Base-by-base conservation (phyloP, 2,888 invertebrate genomes). In the Oxytorus armatus region DNA sequence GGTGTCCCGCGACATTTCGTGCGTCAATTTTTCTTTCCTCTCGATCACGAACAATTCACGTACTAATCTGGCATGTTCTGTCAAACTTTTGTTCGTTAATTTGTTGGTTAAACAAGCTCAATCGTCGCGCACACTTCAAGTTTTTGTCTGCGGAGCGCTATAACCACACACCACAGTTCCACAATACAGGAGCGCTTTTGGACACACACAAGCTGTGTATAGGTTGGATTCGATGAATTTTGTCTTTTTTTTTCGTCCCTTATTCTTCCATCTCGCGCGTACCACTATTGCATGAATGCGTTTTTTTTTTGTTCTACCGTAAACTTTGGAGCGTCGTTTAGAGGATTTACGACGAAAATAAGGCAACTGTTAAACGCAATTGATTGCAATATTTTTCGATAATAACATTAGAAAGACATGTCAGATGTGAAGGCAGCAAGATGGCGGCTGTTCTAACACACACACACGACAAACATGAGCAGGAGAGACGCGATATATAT, bases 381-480 rank as follows among this genome's bases (percentile, higher is more conserved):
- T 83, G 63, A 63, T 81, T 47, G 69, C 53, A 70, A 79, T 83
- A 85, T 86, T 86, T 85, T 85, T 88, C 88, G 90, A 89, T 89
- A 89, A 89, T 89, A 89, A 89, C 90, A 90, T 89, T 88, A 90
- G 88, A 89, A 87, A 89, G 89, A 89, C 88, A 90, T 89, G 89
- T 89, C 88, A 89, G 87, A 86, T 88, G 86, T 86, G 82, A 87
- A 85, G 84, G 85, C 86, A 88, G 88, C 88, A 89, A 89, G 89
- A 90, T 90, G 89, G 89, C 90, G 87, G 85, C 83, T 82, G 69
- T 68, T 82, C 81, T 68, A 79, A 81, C 69, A 55, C 49, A 57
- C 33, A 59, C 59, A 72, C 85, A 83, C 85, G 84, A 85, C 84
- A 78, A 85, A 82, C 84, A 83, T 81, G 73, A 81, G 57, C 73